These are phyloP conservation scores for Corvus moneduloides DNA, from an alignment of 2,113 vertebrate species.

Conservation along the genomic window DNA sequence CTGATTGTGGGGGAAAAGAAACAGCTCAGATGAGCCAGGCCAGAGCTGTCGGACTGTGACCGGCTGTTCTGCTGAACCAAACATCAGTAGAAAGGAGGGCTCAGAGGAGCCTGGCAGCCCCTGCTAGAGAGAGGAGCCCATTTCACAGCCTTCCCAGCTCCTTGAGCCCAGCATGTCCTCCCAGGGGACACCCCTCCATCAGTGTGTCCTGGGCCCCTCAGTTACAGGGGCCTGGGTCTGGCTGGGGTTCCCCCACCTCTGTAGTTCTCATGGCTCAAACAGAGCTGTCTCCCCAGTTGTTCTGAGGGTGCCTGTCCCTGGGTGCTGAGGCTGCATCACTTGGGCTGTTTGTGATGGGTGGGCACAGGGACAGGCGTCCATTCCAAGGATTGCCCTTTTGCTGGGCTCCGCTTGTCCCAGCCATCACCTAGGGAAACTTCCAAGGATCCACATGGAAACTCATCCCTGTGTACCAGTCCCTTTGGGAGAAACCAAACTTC, in stretches of 20 bases:
- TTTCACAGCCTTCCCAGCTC: background rate
- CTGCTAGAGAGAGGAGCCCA: background rate
- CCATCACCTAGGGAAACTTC: background rate
- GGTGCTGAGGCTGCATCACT: background rate
- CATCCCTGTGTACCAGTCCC: background rate
- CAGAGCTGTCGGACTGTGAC: background rate
- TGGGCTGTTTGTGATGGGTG: rapidly evolving
- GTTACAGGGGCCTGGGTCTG: background rate
- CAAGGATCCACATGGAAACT: background rate
- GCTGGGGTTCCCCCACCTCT: background rate
- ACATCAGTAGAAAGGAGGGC: rapidly evolving
- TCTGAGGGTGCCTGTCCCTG: background rate
- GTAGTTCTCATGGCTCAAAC: background rate
- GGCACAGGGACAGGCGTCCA: background rate
- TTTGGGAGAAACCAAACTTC: background rate
- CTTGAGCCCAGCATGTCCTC: background rate
- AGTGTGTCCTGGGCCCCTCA: background rate
- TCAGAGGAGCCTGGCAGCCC: background rate
- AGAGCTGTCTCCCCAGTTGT: rapidly evolving
- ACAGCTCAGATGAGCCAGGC: background rate
- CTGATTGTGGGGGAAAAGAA: background rate
- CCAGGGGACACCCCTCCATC: background rate
- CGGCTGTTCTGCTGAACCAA: background rate
- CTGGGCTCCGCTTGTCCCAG: background rate
- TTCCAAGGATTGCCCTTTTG: background rate